These are phyloP conservation scores for Lithophane semibrunnea DNA, from an alignment of 2,888 invertebrate species.

Conservation along the genomic window DNA sequence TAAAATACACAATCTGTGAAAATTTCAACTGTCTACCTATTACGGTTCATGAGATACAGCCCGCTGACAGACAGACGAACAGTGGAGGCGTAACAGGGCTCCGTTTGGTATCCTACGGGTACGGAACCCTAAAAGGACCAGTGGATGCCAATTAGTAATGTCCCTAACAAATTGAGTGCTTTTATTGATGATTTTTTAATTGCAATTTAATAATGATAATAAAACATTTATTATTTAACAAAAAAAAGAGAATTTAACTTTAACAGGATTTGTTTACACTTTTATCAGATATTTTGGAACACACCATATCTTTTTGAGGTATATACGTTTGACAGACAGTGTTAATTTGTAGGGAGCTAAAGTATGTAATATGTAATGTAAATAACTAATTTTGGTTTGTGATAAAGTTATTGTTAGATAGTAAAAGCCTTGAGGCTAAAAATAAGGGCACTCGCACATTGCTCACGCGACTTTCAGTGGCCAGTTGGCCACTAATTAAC, in stretches of 20 bases:
- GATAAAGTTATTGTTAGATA: neutral
- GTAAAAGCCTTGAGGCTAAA: conserved; percentile 9
- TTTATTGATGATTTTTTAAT: too few relatives aligned
- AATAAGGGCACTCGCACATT: neutral
- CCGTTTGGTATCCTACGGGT: too few relatives aligned
- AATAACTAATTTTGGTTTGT: neutral
- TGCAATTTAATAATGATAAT: too few relatives aligned
- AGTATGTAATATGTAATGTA: neutral
- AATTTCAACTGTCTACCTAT: too few relatives aligned
- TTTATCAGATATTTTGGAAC: neutral
- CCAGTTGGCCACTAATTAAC: neutral
- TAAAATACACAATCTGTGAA: too few relatives aligned
- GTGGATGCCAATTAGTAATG: too few relatives aligned
- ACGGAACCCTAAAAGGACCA: too few relatives aligned
- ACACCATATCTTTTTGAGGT: neutral
- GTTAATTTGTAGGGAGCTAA: neutral
- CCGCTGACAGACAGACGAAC: too few relatives aligned
- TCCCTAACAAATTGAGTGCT: neutral
- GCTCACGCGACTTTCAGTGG: neutral
- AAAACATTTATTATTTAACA: too few relatives aligned
- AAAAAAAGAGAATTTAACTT: neutral
- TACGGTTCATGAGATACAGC: too few relatives aligned
- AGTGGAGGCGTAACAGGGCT: too few relatives aligned
- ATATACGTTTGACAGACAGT: neutral
- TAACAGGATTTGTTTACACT: neutral